Percentiles rank a stretch among this genome's conserved stretches.
Evolutionary conservation across 2,888 invertebrate species (phyloP).

Genomic region (Lithodes maja): DNA sequence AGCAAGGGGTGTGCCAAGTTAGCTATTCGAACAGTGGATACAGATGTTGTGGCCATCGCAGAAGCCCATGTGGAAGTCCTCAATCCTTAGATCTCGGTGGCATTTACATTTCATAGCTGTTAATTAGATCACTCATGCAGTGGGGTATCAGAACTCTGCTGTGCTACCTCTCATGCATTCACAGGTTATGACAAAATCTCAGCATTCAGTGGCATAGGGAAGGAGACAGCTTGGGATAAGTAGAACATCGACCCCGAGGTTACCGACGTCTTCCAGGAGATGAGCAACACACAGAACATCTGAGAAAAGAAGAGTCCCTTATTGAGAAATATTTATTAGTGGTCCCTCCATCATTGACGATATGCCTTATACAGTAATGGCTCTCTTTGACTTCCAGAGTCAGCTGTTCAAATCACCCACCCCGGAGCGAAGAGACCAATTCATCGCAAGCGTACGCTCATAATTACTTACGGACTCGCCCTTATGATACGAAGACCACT

Average conservation of each 20-base stretch:
- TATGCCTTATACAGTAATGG: too few relatives aligned
- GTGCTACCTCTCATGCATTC: neutral
- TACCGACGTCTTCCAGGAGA: neutral
- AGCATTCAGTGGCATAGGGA: neutral
- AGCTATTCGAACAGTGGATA: neutral
- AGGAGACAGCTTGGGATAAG: slow-evolving; percentile 10
- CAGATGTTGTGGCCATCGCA: slow-evolving; percentile 1
- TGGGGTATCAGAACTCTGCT: neutral
- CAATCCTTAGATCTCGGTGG: neutral
- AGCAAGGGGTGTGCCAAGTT: neutral
- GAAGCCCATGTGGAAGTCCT: neutral
- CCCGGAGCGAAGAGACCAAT: too few relatives aligned
- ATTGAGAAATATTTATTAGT: neutral
- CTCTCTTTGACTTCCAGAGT: too few relatives aligned
- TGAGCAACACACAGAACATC: neutral
- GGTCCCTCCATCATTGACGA: too few relatives aligned
- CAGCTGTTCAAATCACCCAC: too few relatives aligned
- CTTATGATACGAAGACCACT: too few relatives aligned
- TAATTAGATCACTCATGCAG: neutral
- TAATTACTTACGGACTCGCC: too few relatives aligned
- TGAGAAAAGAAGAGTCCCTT: slow-evolving; percentile 12
- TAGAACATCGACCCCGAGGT: neutral
- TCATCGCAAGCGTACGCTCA: too few relatives aligned
- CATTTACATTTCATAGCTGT: neutral
- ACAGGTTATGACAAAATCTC: neutral